Conservation (phyloP, 2,888 invertebrate species). For the Drepana falcataria region DNA sequence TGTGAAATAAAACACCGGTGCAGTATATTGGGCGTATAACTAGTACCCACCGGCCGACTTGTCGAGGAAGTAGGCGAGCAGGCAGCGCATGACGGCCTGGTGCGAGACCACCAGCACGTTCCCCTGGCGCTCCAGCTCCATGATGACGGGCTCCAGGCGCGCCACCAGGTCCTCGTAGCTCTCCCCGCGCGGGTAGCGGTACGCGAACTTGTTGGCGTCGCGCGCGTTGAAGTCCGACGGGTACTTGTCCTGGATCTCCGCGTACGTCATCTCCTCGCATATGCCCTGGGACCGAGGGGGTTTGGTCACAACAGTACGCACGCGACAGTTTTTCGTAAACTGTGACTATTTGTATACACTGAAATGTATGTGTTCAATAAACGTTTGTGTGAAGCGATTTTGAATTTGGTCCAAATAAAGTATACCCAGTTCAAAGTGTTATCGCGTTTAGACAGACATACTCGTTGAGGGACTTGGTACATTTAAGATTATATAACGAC, state of each 20-base stretch:
- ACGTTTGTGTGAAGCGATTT: no score
- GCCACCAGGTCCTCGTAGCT: conserved; percentile 99
- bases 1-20: no score
- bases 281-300: conserved; percentile 84
- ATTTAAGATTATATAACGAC: no score
- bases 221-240: conserved; percentile 97
- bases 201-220: conserved; percentile 98
- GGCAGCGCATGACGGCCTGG: conserved; percentile 96
- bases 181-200: conserved; percentile 91
- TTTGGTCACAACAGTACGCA: no score
- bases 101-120: conserved; percentile 98
- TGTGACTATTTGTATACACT: no score
- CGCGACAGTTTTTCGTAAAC: no score
- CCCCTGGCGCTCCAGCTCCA: conserved; percentile 98
- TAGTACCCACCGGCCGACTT: conserved; percentile 86
- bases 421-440: no score
- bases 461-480: no score
- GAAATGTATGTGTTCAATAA: no score
- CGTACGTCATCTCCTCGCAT: conserved; percentile 99
- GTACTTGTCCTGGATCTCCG: conserved; percentile 95
- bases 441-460: no score
- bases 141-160: conserved; percentile 97
- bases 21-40: no score
- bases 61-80: conserved; percentile 98
- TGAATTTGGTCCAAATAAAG: no score